These are phyloP conservation scores for Alligator mississippiensis DNA, from an alignment of 2,113 vertebrate species.

Conservation along the genomic window DNA sequence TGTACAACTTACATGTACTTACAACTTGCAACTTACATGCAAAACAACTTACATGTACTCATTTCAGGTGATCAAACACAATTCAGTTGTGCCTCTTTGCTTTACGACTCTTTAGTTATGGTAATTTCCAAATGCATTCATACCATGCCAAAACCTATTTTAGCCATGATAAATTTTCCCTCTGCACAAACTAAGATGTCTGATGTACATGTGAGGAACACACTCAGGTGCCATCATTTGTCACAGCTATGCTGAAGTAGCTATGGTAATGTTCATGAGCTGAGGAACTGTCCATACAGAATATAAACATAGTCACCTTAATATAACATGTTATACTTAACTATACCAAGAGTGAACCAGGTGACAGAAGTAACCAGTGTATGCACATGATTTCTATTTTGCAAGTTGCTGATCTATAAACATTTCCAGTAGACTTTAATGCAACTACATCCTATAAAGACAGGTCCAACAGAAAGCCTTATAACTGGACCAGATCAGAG, in stretches of 20 bases:
- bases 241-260: neutral
- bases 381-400: neutral
- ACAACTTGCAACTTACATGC: neutral
- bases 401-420: neutral
- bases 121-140: neutral
- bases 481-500: neutral
- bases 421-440: neutral
- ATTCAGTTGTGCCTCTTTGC: neutral
- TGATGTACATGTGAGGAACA: neutral
- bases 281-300: neutral
- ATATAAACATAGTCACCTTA: constrained; percentile 33
- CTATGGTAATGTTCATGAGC: constrained; percentile 2
- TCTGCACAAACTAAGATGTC: neutral
- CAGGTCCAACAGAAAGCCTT: neutral
- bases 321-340: constrained; percentile 19
- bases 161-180: neutral
- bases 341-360: neutral
- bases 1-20: neutral
- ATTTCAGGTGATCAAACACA: neutral
- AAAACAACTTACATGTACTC: neutral
- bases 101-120: neutral
- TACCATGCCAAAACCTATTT: neutral
- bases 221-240: neutral
- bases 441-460: neutral
- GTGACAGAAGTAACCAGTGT: neutral